Conservation (phyloP, 2,888 invertebrate species). For the Elgonia sp. region DNA sequence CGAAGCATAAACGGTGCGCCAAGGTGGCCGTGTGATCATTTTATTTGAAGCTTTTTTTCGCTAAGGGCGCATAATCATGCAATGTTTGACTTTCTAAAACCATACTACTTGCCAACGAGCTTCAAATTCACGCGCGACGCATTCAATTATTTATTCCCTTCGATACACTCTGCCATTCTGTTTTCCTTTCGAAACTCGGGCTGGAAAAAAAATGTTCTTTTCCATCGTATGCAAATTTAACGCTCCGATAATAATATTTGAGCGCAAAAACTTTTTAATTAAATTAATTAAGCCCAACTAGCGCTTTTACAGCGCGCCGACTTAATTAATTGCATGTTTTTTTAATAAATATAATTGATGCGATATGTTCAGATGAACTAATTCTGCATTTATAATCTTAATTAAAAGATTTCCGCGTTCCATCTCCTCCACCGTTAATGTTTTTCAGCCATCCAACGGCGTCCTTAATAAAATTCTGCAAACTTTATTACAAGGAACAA, state of each 20-base stretch:
- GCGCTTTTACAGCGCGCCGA: not conserved
- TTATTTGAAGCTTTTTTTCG: conserved; percentile 66
- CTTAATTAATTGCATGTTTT: conserved; percentile 45
- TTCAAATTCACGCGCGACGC: conserved; percentile 13
- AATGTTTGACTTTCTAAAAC: conserved; percentile 71
- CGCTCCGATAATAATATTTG: conserved; percentile 27
- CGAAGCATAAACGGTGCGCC: conserved; percentile 68
- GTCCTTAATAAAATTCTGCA: conserved; percentile 21
- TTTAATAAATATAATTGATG: conserved; percentile 51
- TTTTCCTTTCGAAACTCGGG: not conserved
- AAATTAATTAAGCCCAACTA: conserved; percentile 57
- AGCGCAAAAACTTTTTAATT: conserved; percentile 47
- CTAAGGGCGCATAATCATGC: conserved; percentile 68
- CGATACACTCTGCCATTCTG: not conserved
- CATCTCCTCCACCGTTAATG: not conserved
- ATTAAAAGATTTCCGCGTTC: conserved; percentile 38
- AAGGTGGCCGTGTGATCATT: conserved; percentile 70
- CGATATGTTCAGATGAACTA: conserved; percentile 22
- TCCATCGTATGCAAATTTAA: conserved; percentile 1
- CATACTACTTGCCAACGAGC: conserved; percentile 52
- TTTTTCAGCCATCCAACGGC: conserved; percentile 3
- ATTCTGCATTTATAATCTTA: conserved; percentile 49
- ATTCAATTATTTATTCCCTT: conserved; percentile 7
- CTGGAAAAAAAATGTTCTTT: conserved; percentile 1
- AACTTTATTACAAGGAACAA: conserved; percentile 40